These are phyloP conservation scores for Bovichtus variegatus DNA, from an alignment of 2,797 vertebrate genomes.

Conservation along the genomic window DNA sequence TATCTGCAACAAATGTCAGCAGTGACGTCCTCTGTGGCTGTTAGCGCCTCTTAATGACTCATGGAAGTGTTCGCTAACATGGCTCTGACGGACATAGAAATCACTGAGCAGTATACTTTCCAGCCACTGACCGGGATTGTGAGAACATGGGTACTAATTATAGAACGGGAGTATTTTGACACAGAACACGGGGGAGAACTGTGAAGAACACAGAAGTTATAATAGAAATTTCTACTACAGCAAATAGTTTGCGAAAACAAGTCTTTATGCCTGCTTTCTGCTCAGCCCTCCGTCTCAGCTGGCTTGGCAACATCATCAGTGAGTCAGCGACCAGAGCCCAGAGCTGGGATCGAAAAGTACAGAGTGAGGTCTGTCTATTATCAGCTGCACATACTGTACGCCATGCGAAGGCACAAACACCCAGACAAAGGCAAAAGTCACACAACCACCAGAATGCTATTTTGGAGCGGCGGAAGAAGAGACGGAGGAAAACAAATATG, in stretches of 20 bases:
- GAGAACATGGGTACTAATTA: conserved; percentile 47
- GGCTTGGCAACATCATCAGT: conserved; percentile 59
- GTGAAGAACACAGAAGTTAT: conserved; percentile 31
- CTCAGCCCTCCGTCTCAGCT: conserved; percentile 18
- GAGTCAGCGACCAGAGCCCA: conserved; percentile 61
- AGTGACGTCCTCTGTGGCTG: conserved; percentile 70
- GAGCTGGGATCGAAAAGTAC: conserved; percentile 61
- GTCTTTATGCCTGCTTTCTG: conserved; percentile 9
- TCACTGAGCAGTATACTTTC: conserved; percentile 43
- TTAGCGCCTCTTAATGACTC: conserved; percentile 71
- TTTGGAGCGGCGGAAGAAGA: conserved; percentile 55
- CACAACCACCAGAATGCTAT: conserved; percentile 72
- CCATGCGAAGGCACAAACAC: conserved; percentile 57
- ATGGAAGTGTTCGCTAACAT: conserved; percentile 49
- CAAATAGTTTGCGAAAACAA: conserved; percentile 5
- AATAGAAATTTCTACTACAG: conserved; percentile 33
- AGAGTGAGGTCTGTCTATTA: conserved; percentile 72
- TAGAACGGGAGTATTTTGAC: conserved; percentile 39
- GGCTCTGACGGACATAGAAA: conserved; percentile 63
- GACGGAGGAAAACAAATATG: conserved; percentile 73
- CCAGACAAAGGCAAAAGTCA: conserved; percentile 67
- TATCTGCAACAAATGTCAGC: conserved; percentile 77
- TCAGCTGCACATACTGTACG: conserved; percentile 63
- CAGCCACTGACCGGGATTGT: conserved; percentile 26
- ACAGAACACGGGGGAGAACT: conserved; percentile 26